Base-by-base conservation (phyloP, 2,888 invertebrate genomes). In the Tiphia femorata region DNA sequence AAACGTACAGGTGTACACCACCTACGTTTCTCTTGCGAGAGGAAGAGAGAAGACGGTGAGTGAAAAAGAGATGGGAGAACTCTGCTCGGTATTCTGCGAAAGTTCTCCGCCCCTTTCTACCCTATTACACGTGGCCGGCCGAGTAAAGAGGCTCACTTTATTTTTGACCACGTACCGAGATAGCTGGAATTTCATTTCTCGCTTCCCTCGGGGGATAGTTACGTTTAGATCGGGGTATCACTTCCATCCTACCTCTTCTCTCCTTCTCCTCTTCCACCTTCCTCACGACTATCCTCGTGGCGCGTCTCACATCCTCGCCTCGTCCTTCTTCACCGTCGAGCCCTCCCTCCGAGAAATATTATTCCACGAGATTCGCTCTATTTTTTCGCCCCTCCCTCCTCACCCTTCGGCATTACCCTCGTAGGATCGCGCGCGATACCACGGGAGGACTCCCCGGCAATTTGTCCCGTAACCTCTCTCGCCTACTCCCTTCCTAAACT, bases 181-280 rank as follows among this genome's bases (percentile, higher is more conserved):
- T 72, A 66, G 72, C 69, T 56, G 63, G 63, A 72, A 72, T 70
- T 72, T 70, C 72, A 65, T 72, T 70, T 68, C 66, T 61, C 62
- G 51, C 58, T 48, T 57, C 58, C 70, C 54, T 61, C 51, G 48
- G 62, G 64, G 55, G 62, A 59, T 70, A 70, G 70, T 69, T 70
- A 67, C 56, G 64, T 59, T 67, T 59, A 70, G 70, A 69, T 70
- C 70, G 51, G 55, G 56, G 58, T 56, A 66, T 66, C 67, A 60
- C 53, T 52, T 10, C 16, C 37, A 25, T 5, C 6, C 25, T 25
- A 6, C 25, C 25, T 25, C 25, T 5, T 8, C 5, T 6, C 8
- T 25, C 8, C 25, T 25, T 25, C 25, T 8, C 8, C 25, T 5
- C 17, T 17, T 12, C 14, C 17, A 5, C 33, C 33, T n/a, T n/a